Conservation (phyloP, 2,797 vertebrate species). For the Sebastolobus altivelis region DNA sequence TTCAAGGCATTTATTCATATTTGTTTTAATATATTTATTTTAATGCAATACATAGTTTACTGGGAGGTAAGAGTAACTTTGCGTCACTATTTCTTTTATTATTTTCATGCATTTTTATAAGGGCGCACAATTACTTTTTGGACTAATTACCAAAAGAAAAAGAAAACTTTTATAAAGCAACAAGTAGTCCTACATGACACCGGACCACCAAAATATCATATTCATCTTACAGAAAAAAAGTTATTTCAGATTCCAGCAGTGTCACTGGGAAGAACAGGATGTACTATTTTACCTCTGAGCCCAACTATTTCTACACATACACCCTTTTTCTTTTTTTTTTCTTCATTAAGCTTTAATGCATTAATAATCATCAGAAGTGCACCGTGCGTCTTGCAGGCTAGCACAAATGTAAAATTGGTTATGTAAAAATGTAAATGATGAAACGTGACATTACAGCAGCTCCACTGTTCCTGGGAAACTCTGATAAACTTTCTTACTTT, state of each 20-base stretch:
- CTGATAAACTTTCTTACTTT: constrained; percentile 61
- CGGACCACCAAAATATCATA: not conserved
- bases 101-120: constrained; percentile 1
- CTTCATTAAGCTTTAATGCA: constrained; percentile 46
- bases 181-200: constrained; percentile 45
- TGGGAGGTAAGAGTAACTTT: not conserved
- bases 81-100: not conserved
- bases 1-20: not conserved
- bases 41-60: not conserved
- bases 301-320: constrained; percentile 20
- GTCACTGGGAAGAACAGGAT: constrained; percentile 39
- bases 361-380: constrained; percentile 47
- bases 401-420: constrained; percentile 29
- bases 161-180: constrained; percentile 56
- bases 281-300: constrained; percentile 44
- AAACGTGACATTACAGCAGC: constrained; percentile 47
- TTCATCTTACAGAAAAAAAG: not conserved
- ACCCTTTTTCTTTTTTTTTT: not conserved
- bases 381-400: constrained; percentile 30
- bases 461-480: constrained; percentile 49
- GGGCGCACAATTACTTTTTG: not conserved
- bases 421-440: constrained; percentile 61
- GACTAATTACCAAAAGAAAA: not conserved
- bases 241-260: constrained; percentile 11
- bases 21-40: not conserved